Conservation (phyloP, 2,113 vertebrate genomes). For the Oncorhynchus tshawytscha region DNA sequence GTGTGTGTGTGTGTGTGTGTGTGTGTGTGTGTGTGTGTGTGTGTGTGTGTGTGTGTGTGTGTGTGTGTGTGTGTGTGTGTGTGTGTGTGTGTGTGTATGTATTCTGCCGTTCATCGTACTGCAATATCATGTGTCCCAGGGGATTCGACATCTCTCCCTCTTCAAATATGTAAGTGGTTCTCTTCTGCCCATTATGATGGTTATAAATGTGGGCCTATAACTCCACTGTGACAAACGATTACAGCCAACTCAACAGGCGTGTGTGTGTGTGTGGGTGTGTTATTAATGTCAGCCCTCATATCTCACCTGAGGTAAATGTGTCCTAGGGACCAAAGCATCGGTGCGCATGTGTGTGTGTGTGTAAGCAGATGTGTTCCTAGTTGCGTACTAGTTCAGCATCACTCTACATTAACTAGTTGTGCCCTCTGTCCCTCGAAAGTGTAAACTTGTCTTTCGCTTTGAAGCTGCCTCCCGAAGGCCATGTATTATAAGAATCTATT, state of each 20-base stretch:
- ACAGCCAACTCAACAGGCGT: neutral
- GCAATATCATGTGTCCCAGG: neutral
- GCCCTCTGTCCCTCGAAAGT: slow-evolving; percentile 12
- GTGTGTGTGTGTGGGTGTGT: neutral
- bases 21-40: neutral
- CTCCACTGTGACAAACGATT: slow-evolving; percentile 6
- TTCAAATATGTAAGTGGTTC: neutral
- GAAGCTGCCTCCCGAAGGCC: slow-evolving; percentile 55
- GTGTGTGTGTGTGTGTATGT: neutral
- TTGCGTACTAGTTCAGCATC: neutral
- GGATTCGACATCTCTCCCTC: neutral
- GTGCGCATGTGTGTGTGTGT: neutral
- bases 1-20: neutral
- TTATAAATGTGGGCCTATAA: neutral
- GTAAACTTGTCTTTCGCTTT: slow-evolving; percentile 45
- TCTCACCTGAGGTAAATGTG: neutral
- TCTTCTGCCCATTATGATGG: neutral
- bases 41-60: slow-evolving; percentile 4
- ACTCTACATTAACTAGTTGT: neutral
- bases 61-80: no score
- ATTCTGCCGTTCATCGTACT: neutral
- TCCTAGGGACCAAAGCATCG: neutral
- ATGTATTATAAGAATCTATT: slow-evolving; percentile 11
- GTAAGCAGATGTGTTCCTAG: no score
- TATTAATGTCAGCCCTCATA: no score